phyloP scores from a whole-genome alignment of 2,797 vertebrate genomes.

The Melanotaenia trifasciata region DNA sequence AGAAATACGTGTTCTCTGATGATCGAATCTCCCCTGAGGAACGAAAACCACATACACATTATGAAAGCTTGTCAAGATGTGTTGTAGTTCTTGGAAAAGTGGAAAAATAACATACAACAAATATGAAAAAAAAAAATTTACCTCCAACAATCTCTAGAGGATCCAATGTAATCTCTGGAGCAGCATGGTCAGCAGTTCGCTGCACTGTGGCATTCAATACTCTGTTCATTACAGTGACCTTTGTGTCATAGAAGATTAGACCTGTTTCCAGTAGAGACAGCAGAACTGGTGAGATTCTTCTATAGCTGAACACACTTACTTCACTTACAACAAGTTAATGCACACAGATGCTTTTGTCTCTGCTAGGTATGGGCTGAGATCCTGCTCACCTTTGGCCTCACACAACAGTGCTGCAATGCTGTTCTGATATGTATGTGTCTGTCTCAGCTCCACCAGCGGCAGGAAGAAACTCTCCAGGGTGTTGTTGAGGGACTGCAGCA shows the following conservation, averaged over 20 bases:
- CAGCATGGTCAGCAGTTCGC: slow-evolving; percentile 95
- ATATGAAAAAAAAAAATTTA: slow-evolving; percentile 43
- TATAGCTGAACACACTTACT: neutral
- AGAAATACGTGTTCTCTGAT: slow-evolving; percentile 97
- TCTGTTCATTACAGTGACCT: slow-evolving; percentile 96
- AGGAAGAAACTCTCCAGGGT: slow-evolving; percentile 96
- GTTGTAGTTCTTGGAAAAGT: neutral
- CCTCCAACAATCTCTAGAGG: slow-evolving; percentile 98
- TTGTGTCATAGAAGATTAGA: slow-evolving; percentile 96
- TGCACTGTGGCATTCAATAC: slow-evolving; percentile 96
- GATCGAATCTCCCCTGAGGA: slow-evolving; percentile 91
- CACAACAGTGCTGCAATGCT: slow-evolving; percentile 91
- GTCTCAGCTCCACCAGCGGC: slow-evolving; percentile 93
- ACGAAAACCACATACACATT: neutral
- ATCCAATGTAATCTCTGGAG: slow-evolving; percentile 96
- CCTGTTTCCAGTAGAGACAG: slow-evolving; percentile 50
- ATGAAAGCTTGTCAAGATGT: neutral
- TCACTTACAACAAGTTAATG: neutral
- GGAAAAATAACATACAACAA: neutral
- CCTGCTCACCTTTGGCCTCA: slow-evolving; percentile 91
- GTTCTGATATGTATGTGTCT: slow-evolving; percentile 88
- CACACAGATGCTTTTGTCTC: neutral
- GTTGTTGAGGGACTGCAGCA: slow-evolving; percentile 97
- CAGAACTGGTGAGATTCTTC: neutral
- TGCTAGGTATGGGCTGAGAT: neutral